These are phyloP conservation scores for Diarsia brunnea DNA, from an alignment of 2,888 invertebrate species.

Conservation along the genomic window DNA sequence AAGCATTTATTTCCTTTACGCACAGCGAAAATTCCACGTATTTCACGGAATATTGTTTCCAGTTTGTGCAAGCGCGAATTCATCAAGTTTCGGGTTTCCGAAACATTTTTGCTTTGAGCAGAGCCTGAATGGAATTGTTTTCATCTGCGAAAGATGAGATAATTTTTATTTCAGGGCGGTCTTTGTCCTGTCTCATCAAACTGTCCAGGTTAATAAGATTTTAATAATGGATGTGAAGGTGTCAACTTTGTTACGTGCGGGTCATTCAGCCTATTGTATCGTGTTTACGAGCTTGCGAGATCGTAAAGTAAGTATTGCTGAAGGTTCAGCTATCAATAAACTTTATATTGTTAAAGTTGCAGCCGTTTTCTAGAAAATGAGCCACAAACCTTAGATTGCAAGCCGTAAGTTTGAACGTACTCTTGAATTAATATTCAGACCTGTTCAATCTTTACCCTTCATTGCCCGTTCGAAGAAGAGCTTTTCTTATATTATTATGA, in stretches of 20 bases:
- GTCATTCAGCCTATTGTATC: constrained; percentile 47
- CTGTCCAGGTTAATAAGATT: constrained; percentile 77
- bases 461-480: neutral
- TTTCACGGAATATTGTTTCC: constrained; percentile 45
- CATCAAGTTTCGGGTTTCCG: constrained; percentile 47
- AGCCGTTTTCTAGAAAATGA: constrained; percentile 20
- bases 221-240: constrained; percentile 78
- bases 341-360: constrained; percentile 49
- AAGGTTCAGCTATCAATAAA: constrained; percentile 54
- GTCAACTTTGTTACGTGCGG: constrained; percentile 67
- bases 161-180: constrained; percentile 67
- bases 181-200: constrained; percentile 69
- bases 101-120: constrained; percentile 55
- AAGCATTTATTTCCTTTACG: constrained; percentile 50
- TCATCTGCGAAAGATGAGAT: constrained; percentile 58
- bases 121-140: constrained; percentile 54
- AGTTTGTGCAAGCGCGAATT: constrained; percentile 47
- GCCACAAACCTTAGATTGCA: constrained; percentile 22
- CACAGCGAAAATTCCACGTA: constrained; percentile 44
- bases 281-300: constrained; percentile 54
- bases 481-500: neutral
- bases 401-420: constrained; percentile 2
- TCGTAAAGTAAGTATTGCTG: constrained; percentile 55
- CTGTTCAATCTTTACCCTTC: constrained; percentile 8
- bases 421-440: constrained; percentile 15